Evolutionary conservation across 2,797 vertebrate species (phyloP).

Genomic region (Siniperca scherzeri): DNA sequence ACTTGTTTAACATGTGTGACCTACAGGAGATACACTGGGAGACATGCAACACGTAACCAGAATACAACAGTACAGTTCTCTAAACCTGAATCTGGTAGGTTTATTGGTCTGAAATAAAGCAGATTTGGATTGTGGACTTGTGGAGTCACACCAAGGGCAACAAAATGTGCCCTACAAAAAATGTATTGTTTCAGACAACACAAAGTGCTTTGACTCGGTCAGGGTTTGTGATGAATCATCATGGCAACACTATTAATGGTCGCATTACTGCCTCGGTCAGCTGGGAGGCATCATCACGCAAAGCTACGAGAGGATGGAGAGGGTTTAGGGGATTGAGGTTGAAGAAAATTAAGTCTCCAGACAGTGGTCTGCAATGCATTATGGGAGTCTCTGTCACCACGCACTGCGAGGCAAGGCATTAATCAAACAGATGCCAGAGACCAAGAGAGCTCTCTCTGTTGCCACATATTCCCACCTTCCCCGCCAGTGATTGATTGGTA

Average conservation of each 20-base stretch:
- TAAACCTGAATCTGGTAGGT: neutral
- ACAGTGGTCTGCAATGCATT: slow-evolving; percentile 78
- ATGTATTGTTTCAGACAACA: slow-evolving; percentile 46
- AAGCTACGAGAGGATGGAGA: slow-evolving; percentile 52
- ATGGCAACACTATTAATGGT: slow-evolving; percentile 75
- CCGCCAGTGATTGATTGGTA: slow-evolving; percentile 77
- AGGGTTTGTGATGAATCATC: slow-evolving; percentile 76
- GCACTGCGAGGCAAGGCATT: slow-evolving; percentile 72
- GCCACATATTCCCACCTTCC: slow-evolving; percentile 61
- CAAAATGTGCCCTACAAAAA: slow-evolving; percentile 20
- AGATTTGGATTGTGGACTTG: too few species aligned
- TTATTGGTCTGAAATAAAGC: neutral
- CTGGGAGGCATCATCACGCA: slow-evolving; percentile 70
- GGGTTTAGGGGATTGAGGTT: slow-evolving; percentile 60
- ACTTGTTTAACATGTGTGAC: slow-evolving; percentile 55
- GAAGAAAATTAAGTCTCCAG: slow-evolving; percentile 79
- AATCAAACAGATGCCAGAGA: slow-evolving; percentile 79
- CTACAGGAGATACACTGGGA: slow-evolving; percentile 9
- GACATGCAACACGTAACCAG: slow-evolving; percentile 18
- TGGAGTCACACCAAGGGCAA: slow-evolving; percentile 27
- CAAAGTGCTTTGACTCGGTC: slow-evolving; percentile 50
- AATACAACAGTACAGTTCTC: slow-evolving; percentile 4
- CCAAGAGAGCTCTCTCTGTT: slow-evolving; percentile 65
- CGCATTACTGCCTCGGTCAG: slow-evolving; percentile 64
- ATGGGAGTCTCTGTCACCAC: slow-evolving; percentile 68